Base-by-base conservation (phyloP, 2,113 vertebrate genomes). In the Pollimyrus isidori region DNA sequence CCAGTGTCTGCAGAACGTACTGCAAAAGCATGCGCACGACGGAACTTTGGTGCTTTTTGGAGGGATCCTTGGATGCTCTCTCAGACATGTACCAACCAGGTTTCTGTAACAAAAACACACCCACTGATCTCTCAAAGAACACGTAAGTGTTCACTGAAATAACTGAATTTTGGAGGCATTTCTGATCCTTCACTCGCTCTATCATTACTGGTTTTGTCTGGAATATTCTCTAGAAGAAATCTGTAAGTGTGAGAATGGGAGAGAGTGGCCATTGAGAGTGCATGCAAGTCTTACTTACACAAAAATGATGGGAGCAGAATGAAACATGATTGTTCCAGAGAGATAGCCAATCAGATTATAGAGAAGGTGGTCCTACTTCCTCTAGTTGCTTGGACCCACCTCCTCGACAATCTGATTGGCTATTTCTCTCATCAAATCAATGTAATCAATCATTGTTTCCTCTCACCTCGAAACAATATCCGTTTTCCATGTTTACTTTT, bases 1-100 rank as follows among this genome's bases (percentile, higher is more conserved):
- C 97, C 89, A 99, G 93, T 23, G 97, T 98, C 93, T 98, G 97
- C 0, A 98, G 94, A 4, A 97, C 94, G 0, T 99, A 99, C 76
- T 98, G 97, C 90, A 99, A 93, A 85, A 99, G 94, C 88, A 99
- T 95, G 56, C 96, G 91, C n/a, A 94, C 90, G 3, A 96, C 94
- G 0, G 96, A 95, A 65, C 87, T 89, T 0, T 48, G 87, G 58
- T 88, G 90, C 84, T 46, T 93, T 73, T 30, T 91, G 45, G 87
- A 45, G 1, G 2, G 7, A n/a, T 93, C 92, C 94, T 94, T 35
- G 87, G 56, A 39, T 7, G 35, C 35, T 76, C 15, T 39, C 69
- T 39, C 13, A 42, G 30, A 39, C 69, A 35, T 39, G 35, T 19
- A 26, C n/a, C n/a, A 4, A 69, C n/a, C n/a, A 69, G n/a, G 62